Conservation (phyloP, 1,140 invertebrate species). For the Caenorhabditis remanei region DNA sequence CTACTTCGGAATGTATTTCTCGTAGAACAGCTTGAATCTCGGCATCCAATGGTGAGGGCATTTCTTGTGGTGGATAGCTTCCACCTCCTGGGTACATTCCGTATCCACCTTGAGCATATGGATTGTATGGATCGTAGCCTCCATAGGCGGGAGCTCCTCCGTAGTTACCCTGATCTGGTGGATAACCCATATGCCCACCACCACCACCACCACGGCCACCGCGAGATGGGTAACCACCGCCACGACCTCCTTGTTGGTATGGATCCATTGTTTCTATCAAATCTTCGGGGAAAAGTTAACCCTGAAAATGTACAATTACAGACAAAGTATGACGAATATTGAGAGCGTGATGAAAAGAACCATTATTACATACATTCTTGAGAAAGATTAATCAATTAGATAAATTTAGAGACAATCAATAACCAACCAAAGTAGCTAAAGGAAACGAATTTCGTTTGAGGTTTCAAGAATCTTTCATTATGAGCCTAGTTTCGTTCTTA, state of each 20-base stretch:
- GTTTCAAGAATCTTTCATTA: no score
- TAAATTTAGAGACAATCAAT: no score
- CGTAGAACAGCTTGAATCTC: slow-evolving; percentile 67
- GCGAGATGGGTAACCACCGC: slow-evolving; percentile 4
- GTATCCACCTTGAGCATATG: slow-evolving; percentile 42
- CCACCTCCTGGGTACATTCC: slow-evolving; percentile 45
- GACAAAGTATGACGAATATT: background rate
- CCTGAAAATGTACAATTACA: background rate
- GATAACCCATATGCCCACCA: slow-evolving; percentile 36
- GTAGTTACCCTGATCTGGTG: slow-evolving; percentile 12
- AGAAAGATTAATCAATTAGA: no score
- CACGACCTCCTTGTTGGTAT: slow-evolving; percentile 45
- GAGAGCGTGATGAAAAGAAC: no score
- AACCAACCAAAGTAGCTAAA: no score
- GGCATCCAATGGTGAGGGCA: slow-evolving; percentile 64
- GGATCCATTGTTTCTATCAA: slow-evolving; percentile 5
- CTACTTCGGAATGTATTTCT: slow-evolving; percentile 65
- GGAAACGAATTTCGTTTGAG: no score
- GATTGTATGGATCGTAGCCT: slow-evolving; percentile 48
- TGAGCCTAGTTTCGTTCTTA: no score
- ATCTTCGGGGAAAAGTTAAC: background rate
- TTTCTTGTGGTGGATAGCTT: slow-evolving; percentile 24
- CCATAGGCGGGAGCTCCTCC: slow-evolving; percentile 19
- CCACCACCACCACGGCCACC: slow-evolving; percentile 33
- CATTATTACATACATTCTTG: no score